phyloP scores from a whole-genome alignment of 92 coral and sea anemone species.

The Meandrina meandrites region DNA sequence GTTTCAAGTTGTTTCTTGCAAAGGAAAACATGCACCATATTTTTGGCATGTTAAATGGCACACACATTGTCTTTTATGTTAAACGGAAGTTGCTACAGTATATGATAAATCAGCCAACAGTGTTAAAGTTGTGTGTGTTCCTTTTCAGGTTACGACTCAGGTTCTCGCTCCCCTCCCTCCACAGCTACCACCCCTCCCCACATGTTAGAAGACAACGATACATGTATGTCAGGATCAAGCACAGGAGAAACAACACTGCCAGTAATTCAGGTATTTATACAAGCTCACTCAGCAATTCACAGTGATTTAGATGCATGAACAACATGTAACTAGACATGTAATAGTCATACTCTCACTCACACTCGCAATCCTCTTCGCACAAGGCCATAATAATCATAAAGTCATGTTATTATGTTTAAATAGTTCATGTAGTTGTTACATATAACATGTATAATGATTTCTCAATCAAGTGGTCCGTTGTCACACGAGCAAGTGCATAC shows the following conservation, averaged over 20 bases:
- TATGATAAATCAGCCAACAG: neutral
- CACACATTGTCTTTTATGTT: neutral
- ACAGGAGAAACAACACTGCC: constrained; percentile 86
- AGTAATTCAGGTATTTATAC: constrained; percentile 66
- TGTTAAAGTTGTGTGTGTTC: neutral
- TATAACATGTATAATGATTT: too few species aligned
- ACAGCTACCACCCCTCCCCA: constrained; percentile 97
- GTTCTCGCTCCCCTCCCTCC: constrained; percentile 92
- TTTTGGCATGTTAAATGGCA: neutral
- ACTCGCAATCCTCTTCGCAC: too few species aligned
- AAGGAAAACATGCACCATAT: neutral
- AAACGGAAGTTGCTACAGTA: neutral
- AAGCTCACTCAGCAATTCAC: neutral
- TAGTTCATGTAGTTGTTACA: too few species aligned
- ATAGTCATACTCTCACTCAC: neutral
- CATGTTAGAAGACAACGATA: constrained; percentile 70
- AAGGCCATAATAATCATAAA: too few species aligned
- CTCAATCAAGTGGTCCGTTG: too few species aligned
- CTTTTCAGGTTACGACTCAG: constrained; percentile 90
- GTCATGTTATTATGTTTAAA: too few species aligned
- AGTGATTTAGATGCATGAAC: neutral
- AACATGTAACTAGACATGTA: neutral
- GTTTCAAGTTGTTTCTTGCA: neutral
- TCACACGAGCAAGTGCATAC: too few species aligned
- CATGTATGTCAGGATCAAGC: constrained; percentile 76